phyloP scores from a whole-genome alignment of 2,113 vertebrate species.

The Oncorhynchus clarkii region DNA sequence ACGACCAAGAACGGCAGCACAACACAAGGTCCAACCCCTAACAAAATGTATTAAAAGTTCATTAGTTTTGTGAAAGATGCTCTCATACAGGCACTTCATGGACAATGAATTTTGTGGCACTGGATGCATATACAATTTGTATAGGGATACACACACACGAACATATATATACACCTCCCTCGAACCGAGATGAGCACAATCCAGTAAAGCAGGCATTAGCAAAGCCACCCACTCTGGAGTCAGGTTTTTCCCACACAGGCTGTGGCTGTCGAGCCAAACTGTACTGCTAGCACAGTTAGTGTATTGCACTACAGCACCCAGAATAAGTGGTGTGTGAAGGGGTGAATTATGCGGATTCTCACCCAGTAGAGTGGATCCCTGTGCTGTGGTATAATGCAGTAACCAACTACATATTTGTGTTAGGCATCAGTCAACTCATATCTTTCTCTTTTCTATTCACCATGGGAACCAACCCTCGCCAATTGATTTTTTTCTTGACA shows the following conservation, averaged over 20 bases:
- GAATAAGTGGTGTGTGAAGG: slow-evolving; percentile 17
- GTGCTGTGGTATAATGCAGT: too few species aligned
- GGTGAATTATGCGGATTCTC: too few species aligned
- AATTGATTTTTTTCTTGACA: too few species aligned
- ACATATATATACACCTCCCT: neutral
- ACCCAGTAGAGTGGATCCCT: too few species aligned
- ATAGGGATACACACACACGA: slow-evolving; percentile 6
- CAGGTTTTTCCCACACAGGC: slow-evolving; percentile 11
- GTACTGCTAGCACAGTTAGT: too few species aligned
- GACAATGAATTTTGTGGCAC: slow-evolving; percentile 4
- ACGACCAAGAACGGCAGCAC: slow-evolving; percentile 12
- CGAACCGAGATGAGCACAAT: neutral
- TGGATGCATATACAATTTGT: slow-evolving; percentile 36
- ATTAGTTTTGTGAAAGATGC: slow-evolving; percentile 37
- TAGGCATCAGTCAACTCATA: too few species aligned
- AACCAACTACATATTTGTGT: too few species aligned
- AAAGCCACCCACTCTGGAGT: slow-evolving; percentile 13
- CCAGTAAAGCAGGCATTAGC: neutral
- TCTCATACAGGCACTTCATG: slow-evolving; percentile 30
- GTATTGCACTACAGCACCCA: neutral
- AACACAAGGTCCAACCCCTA: slow-evolving; percentile 31
- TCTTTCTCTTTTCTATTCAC: too few species aligned
- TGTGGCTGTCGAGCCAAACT: too few species aligned
- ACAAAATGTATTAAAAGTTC: slow-evolving; percentile 55
- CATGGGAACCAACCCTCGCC: too few species aligned